These are phyloP conservation scores for Conomelus anceps DNA, from an alignment of 2,888 invertebrate species.

Conservation along the genomic window DNA sequence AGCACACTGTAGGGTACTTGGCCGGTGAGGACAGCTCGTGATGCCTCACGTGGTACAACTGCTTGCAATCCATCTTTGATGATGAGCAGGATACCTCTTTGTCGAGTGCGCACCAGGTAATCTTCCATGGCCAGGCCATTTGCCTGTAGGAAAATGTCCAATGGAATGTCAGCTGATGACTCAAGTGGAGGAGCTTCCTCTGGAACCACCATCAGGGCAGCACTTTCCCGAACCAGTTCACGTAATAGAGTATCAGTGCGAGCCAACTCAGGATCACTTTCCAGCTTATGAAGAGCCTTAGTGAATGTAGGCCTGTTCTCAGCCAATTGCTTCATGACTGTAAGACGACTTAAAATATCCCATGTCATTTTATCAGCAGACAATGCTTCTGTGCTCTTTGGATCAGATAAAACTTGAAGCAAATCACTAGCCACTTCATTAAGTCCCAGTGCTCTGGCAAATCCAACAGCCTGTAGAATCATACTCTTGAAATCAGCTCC, in stretches of 20 bases:
- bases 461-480: constrained; percentile 58
- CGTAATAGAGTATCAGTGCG: constrained; percentile 62
- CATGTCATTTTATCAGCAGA: constrained; percentile 53
- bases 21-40: constrained; percentile 64
- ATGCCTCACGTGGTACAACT: constrained; percentile 68
- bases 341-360: constrained; percentile 60
- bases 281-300: constrained; percentile 55
- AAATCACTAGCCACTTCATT: constrained; percentile 54
- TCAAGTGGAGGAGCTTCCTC: constrained; percentile 50
- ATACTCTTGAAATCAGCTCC: constrained; percentile 45
- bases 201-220: constrained; percentile 59
- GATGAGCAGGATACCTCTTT: constrained; percentile 49
- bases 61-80: constrained; percentile 67
- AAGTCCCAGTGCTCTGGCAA: constrained; percentile 63
- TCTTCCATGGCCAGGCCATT: constrained; percentile 72
- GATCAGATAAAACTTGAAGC: constrained; percentile 49
- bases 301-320: constrained; percentile 57
- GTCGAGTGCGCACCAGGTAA: constrained; percentile 44
- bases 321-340: constrained; percentile 64
- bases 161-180: constrained; percentile 64
- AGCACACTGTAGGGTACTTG: constrained; percentile 68
- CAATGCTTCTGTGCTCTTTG: constrained; percentile 50
- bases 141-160: constrained; percentile 57
- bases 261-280: constrained; percentile 59
- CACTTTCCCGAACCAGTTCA: constrained; percentile 65